Evolutionary conservation across 2,888 invertebrate species (phyloP), one percentile per base, ranked within the genome.

Genomic region (Agonopterix heracliana): DNA sequence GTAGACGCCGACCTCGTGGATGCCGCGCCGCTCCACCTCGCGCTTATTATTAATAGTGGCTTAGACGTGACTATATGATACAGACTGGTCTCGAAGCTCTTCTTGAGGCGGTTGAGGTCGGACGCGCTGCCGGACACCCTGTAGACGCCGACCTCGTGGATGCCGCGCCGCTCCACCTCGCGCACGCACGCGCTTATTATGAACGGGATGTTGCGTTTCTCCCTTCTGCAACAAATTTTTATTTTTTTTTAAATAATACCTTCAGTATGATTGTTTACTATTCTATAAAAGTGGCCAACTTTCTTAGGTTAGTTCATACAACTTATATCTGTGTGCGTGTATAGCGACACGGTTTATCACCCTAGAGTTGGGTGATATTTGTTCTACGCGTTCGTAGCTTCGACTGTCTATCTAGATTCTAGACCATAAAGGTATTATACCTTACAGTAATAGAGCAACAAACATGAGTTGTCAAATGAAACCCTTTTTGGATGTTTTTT

Each of bases 41-140:
- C n/a, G n/a, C n/a, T n/a, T n/a, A n/a, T n/a, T n/a, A n/a, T n/a
- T n/a, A n/a, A n/a, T n/a, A n/a, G n/a, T n/a, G n/a, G n/a, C n/a
- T n/a, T n/a, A n/a, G n/a, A n/a, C n/a, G n/a, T n/a, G n/a, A n/a
- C n/a, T n/a, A n/a, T n/a, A n/a, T n/a, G n/a, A n/a, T n/a, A n/a
- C n/a, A n/a, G 72, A 96, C 96, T 97, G 67, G 96, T 96, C 87
- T 98, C 97, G 76, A 98, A 98, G 47, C 96, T 94, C 81, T 97
- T 97, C 73, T 95, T 96, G 46, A 98, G 90, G 59, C 93, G 93
- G 61, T 94, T 93, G 55, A 98, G 92, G 83, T 98, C 98, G 2
- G 96, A 96, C 7, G 97, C 95, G 44, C 96, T 96, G 53, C 98
- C 98, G 40, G 98, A 98, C 34, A 98, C 96, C 56, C 98, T 91